Percentiles rank a stretch among this genome's conserved stretches.
These are phyloP conservation scores for Amyelois transitella DNA, from an alignment of 1,140 invertebrate genomes.

Conservation along the genomic window DNA sequence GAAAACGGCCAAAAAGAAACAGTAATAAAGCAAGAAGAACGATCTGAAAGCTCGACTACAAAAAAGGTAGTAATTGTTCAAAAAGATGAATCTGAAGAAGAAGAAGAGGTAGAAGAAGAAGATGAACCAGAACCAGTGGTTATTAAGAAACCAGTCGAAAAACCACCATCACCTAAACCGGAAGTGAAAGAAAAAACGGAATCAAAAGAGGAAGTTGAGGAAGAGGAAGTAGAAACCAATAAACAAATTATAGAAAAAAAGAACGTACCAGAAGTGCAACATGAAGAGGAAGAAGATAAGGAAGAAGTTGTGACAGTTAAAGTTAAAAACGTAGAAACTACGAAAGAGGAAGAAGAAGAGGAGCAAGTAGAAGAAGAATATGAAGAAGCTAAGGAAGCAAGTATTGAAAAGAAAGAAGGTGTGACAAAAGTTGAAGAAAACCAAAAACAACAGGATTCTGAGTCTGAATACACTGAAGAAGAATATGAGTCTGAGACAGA, in stretches of 20 bases:
- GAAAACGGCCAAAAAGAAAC: conserved; percentile 21
- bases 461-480: conserved; percentile 26
- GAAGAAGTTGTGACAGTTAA: conserved; percentile 20
- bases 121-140: conserved; percentile 21
- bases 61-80: conserved; percentile 34
- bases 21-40: conserved; percentile 26
- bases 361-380: conserved; percentile 23
- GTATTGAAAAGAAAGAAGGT: conserved; percentile 11
- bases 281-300: conserved; percentile 19
- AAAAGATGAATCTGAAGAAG: conserved; percentile 25
- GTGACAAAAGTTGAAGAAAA: conserved; percentile 9
- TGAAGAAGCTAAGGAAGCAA: conserved; percentile 30
- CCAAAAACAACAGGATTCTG: conserved; percentile 14
- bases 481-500: conserved; percentile 23
- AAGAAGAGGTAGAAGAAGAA: conserved; percentile 30
- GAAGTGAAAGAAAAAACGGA: conserved; percentile 10
- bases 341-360: conserved; percentile 18
- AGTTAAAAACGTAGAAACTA: conserved; percentile 15
- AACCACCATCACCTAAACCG: conserved; percentile 7
- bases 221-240: conserved; percentile 19
- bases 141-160: conserved; percentile 4
- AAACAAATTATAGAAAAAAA: conserved; percentile 8
- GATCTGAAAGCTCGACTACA: conserved; percentile 25
- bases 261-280: conserved; percentile 15
- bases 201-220: conserved; percentile 14